Base-by-base conservation (phyloP, 2,113 vertebrate species). In the Cnemophilus loriae region DNA sequence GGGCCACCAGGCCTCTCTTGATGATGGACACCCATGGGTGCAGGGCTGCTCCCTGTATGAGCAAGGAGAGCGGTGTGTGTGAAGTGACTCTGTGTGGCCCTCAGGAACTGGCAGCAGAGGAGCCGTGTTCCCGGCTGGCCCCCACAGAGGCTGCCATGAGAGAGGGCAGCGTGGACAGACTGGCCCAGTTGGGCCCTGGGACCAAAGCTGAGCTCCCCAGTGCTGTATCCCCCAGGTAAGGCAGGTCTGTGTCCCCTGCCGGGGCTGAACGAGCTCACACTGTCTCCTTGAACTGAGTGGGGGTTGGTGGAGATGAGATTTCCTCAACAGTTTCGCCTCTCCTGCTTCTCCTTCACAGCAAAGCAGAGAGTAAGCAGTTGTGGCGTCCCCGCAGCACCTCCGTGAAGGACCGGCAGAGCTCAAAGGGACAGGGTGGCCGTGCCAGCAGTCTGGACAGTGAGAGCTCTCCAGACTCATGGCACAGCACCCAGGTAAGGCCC, bases 371-470 rank as follows among this genome's bases (percentile, higher is more conserved):
- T 21, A 99, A 99, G 97, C 97, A 99, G 95, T 96, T 3, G 98
- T 98, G 99, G 87, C 98, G 99, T 92, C 99, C 99, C n/a, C 97
- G 99, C 33, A 99, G 99, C 97, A 99, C 99, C 1, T 99, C 99
- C 0, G 97, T 99, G 95, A 99, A 99, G 97, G 99, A 99, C 95
- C 98, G 99, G 22, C 99, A 99, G 97, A 98, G 98, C 24, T 98
- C 98, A 1, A 98, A 99, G 94, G 98, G 98, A 0, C 99, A 98
- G 95, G 99, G 98, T 1, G 99, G 99, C 95, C 98, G 99, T 19
- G 97, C 99, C 84, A 99, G 99, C 98, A 99, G 99, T 94, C 97
- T 99, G 96, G 99, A 99, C 98, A 99, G 98, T 0, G 99, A 99
- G 96, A 98, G 99, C 32, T 98, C 98, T 33, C 98, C 99, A 2